phyloP scores from a whole-genome alignment of 2,797 vertebrate species.

The Myotis pilosus region DNA sequence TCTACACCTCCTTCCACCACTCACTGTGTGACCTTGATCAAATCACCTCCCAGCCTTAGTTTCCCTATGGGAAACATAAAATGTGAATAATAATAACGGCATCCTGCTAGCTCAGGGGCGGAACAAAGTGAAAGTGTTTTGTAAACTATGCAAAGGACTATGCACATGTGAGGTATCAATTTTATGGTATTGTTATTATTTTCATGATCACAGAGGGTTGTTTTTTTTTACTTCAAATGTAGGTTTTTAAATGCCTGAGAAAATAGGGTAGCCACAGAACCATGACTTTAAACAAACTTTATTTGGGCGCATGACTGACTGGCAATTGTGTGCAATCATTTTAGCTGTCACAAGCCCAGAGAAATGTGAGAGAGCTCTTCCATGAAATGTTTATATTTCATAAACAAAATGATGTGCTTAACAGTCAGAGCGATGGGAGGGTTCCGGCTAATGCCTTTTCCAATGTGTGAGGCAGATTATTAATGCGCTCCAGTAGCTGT shows the following conservation, averaged over 20 bases:
- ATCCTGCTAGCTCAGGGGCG: not conserved
- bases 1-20: not conserved
- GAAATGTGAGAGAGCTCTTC: constrained; percentile 89
- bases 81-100: not conserved
- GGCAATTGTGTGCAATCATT: constrained; percentile 90
- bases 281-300: constrained; percentile 89
- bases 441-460: constrained; percentile 95
- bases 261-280: constrained; percentile 87
- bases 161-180: constrained; percentile 33
- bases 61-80: constrained; percentile 18
- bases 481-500: constrained; percentile 99
- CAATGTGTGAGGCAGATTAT: constrained; percentile 96
- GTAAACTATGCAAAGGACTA: constrained; percentile 51
- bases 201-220: constrained; percentile 67
- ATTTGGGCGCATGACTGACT: constrained; percentile 90
- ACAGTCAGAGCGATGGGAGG: constrained; percentile 92
- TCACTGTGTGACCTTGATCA: constrained; percentile 41
- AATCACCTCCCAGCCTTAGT: constrained; percentile 6
- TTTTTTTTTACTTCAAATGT: constrained; percentile 76
- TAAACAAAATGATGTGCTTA: constrained; percentile 98
- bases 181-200: constrained; percentile 70
- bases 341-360: constrained; percentile 89
- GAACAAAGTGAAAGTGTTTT: not conserved
- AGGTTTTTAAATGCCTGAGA: constrained; percentile 83
- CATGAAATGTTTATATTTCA: constrained; percentile 97